Evolutionary conservation across 2,888 invertebrate genomes (phyloP).

Genomic region (Rhodophaea formosa): DNA sequence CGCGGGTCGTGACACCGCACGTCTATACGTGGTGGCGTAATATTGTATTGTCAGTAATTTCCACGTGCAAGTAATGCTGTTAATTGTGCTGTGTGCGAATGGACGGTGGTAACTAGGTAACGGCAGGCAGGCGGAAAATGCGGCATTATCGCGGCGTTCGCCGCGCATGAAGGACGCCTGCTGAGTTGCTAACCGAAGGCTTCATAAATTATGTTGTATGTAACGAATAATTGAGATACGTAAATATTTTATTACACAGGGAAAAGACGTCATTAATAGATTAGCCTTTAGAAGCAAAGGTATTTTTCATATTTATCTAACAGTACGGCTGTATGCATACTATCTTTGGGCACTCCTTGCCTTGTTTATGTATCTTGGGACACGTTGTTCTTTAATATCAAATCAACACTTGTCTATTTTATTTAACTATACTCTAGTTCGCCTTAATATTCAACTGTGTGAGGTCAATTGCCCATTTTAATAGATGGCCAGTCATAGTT

Average conservation of each 20-base stretch:
- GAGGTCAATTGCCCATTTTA: background rate
- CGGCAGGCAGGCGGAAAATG: conserved; percentile 50
- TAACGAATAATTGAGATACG: background rate
- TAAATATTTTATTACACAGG: background rate
- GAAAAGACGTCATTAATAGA: background rate
- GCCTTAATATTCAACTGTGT: background rate
- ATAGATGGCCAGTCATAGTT: background rate
- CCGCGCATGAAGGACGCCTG: conserved; percentile 47
- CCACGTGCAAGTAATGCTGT: conserved; percentile 55
- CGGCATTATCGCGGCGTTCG: conserved; percentile 53
- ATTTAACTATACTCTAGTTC: background rate
- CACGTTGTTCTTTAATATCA: too few species aligned
- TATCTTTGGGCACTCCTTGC: too few species aligned
- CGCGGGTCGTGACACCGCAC: conserved; percentile 63
- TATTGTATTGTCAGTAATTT: conserved; percentile 53
- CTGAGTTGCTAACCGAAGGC: background rate
- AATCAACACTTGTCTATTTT: background rate
- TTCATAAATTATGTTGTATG: conserved; percentile 4
- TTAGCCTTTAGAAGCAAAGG: too few species aligned
- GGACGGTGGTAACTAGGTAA: conserved; percentile 42
- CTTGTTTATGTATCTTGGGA: too few species aligned
- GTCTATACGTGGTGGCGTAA: conserved; percentile 60
- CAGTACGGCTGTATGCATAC: too few species aligned
- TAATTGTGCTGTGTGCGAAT: conserved; percentile 48
- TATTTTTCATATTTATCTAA: too few species aligned